A percentile compares a stretch with the other conserved stretches of the same genome.
phyloP scores from a whole-genome alignment of 2,888 invertebrate species.

The Eristalinus aeneus region DNA sequence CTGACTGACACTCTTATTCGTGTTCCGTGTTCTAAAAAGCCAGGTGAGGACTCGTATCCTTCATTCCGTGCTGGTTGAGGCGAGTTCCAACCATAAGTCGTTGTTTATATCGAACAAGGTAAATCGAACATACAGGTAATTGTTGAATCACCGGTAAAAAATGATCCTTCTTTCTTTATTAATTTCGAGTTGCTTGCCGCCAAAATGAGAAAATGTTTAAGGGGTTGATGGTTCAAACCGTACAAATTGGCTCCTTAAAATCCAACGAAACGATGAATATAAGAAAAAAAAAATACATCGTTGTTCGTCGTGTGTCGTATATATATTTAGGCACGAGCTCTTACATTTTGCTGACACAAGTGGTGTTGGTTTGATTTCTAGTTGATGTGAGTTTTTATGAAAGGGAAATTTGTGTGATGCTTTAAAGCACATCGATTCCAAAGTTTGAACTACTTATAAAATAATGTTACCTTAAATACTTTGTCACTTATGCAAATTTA shows the following conservation, averaged over 20 bases:
- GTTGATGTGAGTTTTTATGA: constrained; percentile 41
- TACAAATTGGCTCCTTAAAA: constrained; percentile 30
- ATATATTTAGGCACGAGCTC: constrained; percentile 37
- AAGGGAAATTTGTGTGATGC: not conserved
- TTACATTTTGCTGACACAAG: constrained; percentile 7
- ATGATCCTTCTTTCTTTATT: constrained; percentile 39
- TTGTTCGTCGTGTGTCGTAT: constrained; percentile 23
- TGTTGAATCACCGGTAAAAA: constrained; percentile 47
- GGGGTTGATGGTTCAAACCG: constrained; percentile 42
- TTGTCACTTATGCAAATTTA: too few relatives aligned
- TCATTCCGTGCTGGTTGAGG: constrained; percentile 72
- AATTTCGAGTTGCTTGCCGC: constrained; percentile 40
- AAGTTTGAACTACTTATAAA: too few relatives aligned
- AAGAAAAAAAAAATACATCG: constrained; percentile 23
- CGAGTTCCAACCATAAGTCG: constrained; percentile 50
- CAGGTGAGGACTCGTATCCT: not conserved
- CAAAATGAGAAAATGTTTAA: constrained; percentile 28
- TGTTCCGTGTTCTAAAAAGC: constrained; percentile 77
- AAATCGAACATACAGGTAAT: constrained; percentile 31
- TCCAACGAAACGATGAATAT: constrained; percentile 11
- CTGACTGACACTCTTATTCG: constrained; percentile 80
- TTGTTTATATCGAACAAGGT: constrained; percentile 35
- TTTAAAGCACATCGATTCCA: not conserved
- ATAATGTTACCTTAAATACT: too few relatives aligned
- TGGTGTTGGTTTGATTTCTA: constrained; percentile 37